Evolutionary conservation across 2,113 vertebrate species (phyloP).

Genomic region (Archilochus colubris): DNA sequence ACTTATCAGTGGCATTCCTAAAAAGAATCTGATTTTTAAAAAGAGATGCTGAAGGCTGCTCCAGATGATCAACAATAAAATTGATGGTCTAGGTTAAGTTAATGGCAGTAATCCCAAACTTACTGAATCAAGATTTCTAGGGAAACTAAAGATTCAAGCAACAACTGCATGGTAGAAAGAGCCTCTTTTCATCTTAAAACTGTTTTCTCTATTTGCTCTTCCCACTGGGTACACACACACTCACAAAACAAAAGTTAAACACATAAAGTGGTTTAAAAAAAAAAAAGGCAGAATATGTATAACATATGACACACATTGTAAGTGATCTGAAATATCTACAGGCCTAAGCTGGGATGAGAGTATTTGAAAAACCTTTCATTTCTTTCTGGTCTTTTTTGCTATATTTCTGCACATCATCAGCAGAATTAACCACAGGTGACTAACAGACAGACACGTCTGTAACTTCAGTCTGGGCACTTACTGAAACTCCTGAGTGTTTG

Average conservation of each 20-base stretch:
- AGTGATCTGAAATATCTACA: not conserved
- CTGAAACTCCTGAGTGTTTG: not conserved
- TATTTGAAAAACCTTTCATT: not conserved
- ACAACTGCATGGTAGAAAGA: not conserved
- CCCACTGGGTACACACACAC: not conserved
- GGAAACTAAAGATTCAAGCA: not conserved
- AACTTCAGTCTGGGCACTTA: not conserved
- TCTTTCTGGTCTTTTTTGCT: not conserved
- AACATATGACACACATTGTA: not conserved
- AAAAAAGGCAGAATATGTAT: not conserved
- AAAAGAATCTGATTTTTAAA: not conserved
- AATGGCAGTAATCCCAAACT: not conserved
- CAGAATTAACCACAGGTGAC: not conserved
- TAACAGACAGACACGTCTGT: not conserved
- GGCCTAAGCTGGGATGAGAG: too few relatives aligned
- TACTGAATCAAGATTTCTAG: not conserved
- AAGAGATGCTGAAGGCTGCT: not conserved
- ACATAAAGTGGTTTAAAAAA: not conserved
- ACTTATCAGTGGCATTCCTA: not conserved
- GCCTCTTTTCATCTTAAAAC: not conserved
- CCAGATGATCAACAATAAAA: not conserved
- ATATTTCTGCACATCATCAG: not conserved
- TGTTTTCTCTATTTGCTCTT: not conserved
- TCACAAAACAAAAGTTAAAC: not conserved
- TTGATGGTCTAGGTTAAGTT: not conserved